Evolutionary conservation across 2,113 vertebrate species (phyloP).

Genomic region (Malurus elegans): DNA sequence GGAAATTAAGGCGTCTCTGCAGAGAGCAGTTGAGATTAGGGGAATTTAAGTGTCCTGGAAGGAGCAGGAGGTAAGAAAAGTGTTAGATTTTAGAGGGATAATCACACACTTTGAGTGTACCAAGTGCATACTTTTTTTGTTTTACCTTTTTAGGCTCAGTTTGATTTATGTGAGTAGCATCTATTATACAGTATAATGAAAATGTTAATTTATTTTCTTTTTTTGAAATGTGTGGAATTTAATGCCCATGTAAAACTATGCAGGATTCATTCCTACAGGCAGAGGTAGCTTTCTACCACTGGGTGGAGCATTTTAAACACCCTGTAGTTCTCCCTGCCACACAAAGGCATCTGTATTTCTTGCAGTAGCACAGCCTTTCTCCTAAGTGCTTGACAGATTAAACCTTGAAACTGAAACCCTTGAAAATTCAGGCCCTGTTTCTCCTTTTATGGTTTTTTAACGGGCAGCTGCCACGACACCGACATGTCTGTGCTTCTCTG

Average conservation of each 20-base stretch:
- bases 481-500: fast-evolving
- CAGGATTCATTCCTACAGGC: not conserved
- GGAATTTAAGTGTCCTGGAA: not conserved
- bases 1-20: not conserved
- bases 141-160: not conserved
- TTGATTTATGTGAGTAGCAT: not conserved
- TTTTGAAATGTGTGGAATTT: not conserved
- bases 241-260: fast-evolving
- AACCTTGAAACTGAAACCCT: not conserved
- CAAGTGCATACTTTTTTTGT: not conserved
- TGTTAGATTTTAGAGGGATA: not conserved
- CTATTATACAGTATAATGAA: not conserved
- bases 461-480: not conserved
- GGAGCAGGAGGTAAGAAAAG: not conserved
- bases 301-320: constrained; percentile 10
- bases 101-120: not conserved
- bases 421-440: not conserved
- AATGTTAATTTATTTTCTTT: not conserved
- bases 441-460: not conserved
- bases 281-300: not conserved
- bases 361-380: not conserved
- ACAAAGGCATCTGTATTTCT: fast-evolving
- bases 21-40: not conserved
- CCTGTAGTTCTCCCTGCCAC: not conserved
- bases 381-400: fast-evolving